Conservation (phyloP, 1,140 invertebrate genomes). For the Prorops nasuta region DNA sequence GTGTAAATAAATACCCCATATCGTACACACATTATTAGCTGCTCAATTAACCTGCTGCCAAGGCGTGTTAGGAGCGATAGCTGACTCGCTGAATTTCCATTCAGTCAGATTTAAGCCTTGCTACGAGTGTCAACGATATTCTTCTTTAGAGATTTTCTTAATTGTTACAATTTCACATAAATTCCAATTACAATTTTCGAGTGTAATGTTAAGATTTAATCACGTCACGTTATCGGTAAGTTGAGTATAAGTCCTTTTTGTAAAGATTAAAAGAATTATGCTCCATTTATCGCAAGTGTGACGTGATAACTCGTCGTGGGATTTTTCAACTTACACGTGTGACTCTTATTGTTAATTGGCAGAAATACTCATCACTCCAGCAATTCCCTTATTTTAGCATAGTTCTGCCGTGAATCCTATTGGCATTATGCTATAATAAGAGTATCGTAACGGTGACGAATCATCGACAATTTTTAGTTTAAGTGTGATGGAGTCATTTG, state of each 20-base stretch:
- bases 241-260: constrained; percentile 42
- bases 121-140: no score
- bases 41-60: no score
- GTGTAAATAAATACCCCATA: constrained; percentile 45
- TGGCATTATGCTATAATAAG: constrained; percentile 41
- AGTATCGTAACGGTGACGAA: constrained; percentile 18
- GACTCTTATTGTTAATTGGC: neutral
- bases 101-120: no score
- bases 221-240: no score
- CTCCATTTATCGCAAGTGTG: constrained; percentile 37
- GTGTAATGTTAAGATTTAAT: no score
- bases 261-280: constrained; percentile 42
- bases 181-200: no score
- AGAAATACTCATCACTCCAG: neutral
- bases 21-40: no score
- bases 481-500: neutral
- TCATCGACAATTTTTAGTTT: neutral
- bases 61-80: no score
- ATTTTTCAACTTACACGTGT: neutral
- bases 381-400: constrained; percentile 37
- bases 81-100: no score
- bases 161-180: no score
- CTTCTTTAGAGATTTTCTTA: no score
- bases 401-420: constrained; percentile 22
- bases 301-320: constrained; percentile 9